A percentile compares a stretch with the other conserved stretches of the same genome.
Conservation (phyloP, 2,113 vertebrate genomes). For the Fukomys damarensis region DNA sequence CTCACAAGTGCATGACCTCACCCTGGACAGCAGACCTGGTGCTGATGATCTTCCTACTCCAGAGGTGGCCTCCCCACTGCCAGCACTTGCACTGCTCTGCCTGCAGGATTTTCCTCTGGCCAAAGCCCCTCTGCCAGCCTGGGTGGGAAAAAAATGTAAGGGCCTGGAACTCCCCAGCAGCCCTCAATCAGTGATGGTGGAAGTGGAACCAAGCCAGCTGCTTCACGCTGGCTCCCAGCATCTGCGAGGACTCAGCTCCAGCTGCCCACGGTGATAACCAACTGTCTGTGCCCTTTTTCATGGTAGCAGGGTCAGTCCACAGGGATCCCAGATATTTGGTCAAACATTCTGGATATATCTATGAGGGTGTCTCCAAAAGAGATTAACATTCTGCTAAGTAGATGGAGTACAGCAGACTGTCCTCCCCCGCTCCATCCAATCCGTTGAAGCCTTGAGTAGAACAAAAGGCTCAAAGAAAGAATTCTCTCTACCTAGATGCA, state of each 20-base stretch:
- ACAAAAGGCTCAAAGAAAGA: neutral
- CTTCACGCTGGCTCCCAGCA: neutral
- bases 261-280: neutral
- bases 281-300: neutral
- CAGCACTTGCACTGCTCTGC: neutral
- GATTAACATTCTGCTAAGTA: neutral
- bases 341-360: neutral
- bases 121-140: neutral
- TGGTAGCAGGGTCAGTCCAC: neutral
- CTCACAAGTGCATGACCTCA: neutral
- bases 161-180: no score
- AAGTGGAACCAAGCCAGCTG: neutral
- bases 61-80: neutral
- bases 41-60: neutral
- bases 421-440: neutral
- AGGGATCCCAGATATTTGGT: neutral
- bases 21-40: no score
- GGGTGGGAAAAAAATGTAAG: neutral
- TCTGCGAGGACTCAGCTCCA: neutral
- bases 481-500: neutral
- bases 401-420: neutral
- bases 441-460: neutral
- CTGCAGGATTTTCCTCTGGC: neutral
- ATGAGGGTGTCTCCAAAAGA: neutral
- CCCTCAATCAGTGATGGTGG: neutral